A percentile compares a stretch with the other conserved stretches of the same genome.
These are phyloP conservation scores for Garra rufa DNA, from an alignment of 2,113 vertebrate species.

Conservation along the genomic window DNA sequence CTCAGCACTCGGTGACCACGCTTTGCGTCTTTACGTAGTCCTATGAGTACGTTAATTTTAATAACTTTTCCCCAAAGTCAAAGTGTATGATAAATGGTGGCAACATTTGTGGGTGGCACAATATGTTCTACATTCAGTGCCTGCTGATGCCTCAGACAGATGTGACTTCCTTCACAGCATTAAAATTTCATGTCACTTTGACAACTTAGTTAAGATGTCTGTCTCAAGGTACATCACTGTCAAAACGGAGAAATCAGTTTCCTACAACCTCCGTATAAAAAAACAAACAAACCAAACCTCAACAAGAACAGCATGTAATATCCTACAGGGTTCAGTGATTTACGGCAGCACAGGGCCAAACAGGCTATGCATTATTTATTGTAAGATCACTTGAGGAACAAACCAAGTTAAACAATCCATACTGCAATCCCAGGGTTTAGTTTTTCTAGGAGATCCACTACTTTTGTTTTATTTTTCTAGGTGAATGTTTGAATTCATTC, in stretches of 20 bases:
- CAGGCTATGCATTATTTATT: background rate
- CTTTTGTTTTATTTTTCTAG: too few species aligned
- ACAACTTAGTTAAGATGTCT: background rate
- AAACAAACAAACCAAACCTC: background rate
- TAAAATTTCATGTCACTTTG: conserved; percentile 26
- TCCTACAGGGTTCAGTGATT: background rate
- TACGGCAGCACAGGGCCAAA: background rate
- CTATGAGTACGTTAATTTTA: background rate
- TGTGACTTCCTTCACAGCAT: background rate
- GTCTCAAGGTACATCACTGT: background rate
- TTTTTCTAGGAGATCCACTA: conserved; percentile 9
- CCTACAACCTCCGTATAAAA: background rate
- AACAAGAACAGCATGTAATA: background rate
- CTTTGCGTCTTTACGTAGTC: too few species aligned
- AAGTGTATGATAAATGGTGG: background rate
- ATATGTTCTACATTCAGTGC: background rate
- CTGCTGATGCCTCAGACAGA: background rate
- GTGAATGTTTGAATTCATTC: background rate
- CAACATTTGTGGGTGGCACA: background rate
- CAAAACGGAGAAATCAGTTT: background rate
- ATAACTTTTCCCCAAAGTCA: background rate
- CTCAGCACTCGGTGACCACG: too few species aligned
- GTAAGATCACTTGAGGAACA: background rate
- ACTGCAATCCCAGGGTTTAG: background rate
- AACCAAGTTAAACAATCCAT: conserved; percentile 3